These are phyloP conservation scores for Heteronetta atricapilla DNA, from an alignment of 2,113 vertebrate genomes.

Conservation along the genomic window DNA sequence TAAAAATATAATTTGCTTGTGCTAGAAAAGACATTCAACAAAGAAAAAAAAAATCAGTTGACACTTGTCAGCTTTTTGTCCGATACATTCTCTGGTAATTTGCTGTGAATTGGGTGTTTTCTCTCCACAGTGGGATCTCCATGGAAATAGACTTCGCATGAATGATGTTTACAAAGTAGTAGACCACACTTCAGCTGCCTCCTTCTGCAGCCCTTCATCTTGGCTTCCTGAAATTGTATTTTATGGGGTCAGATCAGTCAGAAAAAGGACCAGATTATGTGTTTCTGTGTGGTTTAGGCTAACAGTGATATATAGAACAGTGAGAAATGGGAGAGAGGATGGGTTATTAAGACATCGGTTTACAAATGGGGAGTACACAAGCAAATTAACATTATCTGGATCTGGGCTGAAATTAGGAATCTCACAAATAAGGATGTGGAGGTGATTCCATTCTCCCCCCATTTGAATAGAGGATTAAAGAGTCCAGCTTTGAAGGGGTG, in stretches of 20 bases:
- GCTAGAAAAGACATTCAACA: not conserved
- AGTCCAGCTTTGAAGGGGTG: rapidly evolving
- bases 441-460: not conserved
- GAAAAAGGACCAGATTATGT: not conserved
- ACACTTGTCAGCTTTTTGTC: not conserved
- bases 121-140: no score
- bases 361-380: not conserved
- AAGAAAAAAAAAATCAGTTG: not conserved
- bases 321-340: rapidly evolving
- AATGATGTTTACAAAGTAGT: not conserved
- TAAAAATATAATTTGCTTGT: not conserved
- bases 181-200: not conserved
- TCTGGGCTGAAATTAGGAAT: not conserved
- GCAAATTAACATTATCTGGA: not conserved
- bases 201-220: not conserved
- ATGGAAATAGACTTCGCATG: not conserved
- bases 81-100: not conserved
- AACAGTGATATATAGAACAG: not conserved
- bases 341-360: not conserved
- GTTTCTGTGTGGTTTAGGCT: not conserved
- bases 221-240: not conserved
- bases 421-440: rapidly evolving
- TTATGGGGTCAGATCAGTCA: not conserved
- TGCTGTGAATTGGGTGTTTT: not conserved
- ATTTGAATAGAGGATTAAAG: not conserved